Evolutionary conservation across 2,113 vertebrate genomes (phyloP).

Genomic region (Zapus hudsonius): DNA sequence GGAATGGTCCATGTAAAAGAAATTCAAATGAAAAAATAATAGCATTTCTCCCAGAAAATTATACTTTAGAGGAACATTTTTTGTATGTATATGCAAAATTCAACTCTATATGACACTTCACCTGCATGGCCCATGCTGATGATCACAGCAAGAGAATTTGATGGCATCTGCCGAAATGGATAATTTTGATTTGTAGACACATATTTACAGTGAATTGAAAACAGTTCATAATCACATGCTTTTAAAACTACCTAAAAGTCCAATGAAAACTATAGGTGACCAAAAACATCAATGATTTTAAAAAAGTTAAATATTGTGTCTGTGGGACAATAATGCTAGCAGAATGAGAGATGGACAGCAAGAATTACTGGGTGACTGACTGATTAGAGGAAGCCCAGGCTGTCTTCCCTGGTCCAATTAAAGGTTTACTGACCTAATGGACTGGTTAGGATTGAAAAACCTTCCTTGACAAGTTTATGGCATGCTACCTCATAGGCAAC

Average conservation of each 20-base stretch:
- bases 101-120: background rate
- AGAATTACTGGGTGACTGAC: background rate
- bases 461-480: too few relatives aligned
- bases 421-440: background rate
- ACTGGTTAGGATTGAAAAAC: background rate
- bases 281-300: background rate
- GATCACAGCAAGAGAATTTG: background rate
- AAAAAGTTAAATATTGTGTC: background rate
- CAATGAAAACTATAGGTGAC: background rate
- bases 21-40: background rate
- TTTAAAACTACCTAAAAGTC: background rate
- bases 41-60: background rate
- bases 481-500: accelerated
- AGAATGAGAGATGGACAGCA: background rate
- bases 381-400: background rate
- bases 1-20: background rate
- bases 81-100: background rate
- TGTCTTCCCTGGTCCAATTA: background rate
- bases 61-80: background rate
- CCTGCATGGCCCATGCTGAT: background rate
- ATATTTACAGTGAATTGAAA: background rate
- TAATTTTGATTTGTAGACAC: background rate
- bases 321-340: background rate
- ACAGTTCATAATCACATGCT: background rate
- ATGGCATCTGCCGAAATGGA: background rate